Conservation (phyloP, 1,140 invertebrate species). For the Drosophila lacertosa region DNA sequence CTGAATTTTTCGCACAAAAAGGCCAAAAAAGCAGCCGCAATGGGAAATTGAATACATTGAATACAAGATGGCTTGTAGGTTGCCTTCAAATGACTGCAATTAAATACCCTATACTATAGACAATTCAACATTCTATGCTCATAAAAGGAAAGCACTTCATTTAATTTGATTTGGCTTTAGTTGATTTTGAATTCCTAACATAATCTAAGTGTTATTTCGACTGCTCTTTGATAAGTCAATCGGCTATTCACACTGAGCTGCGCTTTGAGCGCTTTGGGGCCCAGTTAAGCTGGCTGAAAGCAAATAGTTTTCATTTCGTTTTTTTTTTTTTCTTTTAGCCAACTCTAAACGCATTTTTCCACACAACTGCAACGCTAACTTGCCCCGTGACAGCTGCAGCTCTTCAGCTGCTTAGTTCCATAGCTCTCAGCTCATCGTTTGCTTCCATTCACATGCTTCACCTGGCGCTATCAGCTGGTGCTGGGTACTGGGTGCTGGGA, state of each 20-base stretch:
- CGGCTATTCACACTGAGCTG: constrained; percentile 12
- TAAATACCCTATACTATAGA: too few species aligned
- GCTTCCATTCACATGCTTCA: constrained; percentile 18
- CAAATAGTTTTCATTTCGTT: constrained; percentile 27
- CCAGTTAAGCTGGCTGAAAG: constrained; percentile 13
- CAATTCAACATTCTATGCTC: neutral
- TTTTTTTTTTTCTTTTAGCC: constrained; percentile 14
- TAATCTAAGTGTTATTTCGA: constrained; percentile 15
- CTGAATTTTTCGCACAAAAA: neutral
- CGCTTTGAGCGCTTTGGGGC: constrained; percentile 9
- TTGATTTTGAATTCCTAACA: constrained; percentile 26
- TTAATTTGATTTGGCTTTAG: constrained; percentile 9
- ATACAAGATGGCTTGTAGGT: too few species aligned
- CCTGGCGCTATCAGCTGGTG: constrained; percentile 7
- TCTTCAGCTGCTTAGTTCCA: constrained; percentile 4
- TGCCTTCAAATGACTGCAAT: too few species aligned
- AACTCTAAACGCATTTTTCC: constrained; percentile 19
- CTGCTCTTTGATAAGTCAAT: constrained; percentile 12
- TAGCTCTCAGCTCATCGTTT: neutral
- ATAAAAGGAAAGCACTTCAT: constrained; percentile 7
- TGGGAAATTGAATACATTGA: neutral
- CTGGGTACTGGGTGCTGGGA: too few species aligned
- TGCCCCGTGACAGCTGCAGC: constrained; percentile 7
- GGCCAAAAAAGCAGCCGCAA: neutral
- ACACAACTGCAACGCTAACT: constrained; percentile 19